Evolutionary conservation across 2,113 vertebrate species (phyloP).

Genomic region (Eptesicus fuscus): DNA sequence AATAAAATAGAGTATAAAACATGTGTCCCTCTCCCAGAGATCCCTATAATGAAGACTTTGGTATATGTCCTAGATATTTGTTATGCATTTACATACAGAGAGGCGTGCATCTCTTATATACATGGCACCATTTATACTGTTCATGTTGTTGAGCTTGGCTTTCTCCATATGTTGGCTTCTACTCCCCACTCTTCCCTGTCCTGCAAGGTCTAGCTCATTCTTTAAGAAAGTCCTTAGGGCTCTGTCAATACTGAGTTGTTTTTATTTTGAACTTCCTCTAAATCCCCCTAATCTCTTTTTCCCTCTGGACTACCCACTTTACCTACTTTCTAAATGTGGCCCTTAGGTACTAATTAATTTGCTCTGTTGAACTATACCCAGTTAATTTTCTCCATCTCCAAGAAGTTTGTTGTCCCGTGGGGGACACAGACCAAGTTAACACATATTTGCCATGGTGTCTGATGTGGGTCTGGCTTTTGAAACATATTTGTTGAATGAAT

Average conservation of each 20-base stretch:
- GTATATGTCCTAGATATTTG: background rate
- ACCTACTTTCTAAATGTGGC: background rate
- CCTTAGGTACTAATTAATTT: background rate
- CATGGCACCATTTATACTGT: background rate
- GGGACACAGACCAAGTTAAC: background rate
- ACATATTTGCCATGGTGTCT: rapidly evolving
- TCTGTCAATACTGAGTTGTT: background rate
- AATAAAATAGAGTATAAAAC: background rate
- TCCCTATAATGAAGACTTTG: background rate
- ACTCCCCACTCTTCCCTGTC: background rate
- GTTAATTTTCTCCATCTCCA: background rate
- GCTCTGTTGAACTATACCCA: background rate
- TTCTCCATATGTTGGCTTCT: background rate
- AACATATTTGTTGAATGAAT: background rate
- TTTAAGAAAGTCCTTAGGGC: background rate
- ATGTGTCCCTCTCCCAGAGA: background rate
- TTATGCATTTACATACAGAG: background rate
- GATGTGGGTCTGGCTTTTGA: background rate
- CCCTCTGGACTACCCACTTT: background rate
- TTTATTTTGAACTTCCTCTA: background rate
- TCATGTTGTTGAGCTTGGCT: background rate
- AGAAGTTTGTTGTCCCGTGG: background rate
- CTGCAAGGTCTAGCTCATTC: background rate
- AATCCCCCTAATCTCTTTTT: background rate
- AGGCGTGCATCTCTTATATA: background rate